phyloP scores from a whole-genome alignment of 2,113 vertebrate genomes.

The Bubo scandiacus region DNA sequence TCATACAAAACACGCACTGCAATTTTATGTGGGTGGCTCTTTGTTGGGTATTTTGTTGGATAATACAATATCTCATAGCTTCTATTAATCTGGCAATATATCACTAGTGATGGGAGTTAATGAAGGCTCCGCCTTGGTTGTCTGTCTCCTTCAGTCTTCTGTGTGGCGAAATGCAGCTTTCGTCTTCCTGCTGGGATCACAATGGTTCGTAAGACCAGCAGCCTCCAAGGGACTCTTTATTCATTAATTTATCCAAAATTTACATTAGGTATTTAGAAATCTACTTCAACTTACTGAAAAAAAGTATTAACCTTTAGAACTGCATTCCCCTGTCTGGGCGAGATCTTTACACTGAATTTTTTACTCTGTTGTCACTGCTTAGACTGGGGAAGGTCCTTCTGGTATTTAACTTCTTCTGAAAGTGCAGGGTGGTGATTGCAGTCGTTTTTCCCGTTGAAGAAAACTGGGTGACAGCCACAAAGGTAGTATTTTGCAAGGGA shows the following conservation, averaged over 20 bases:
- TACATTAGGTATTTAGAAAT: background rate
- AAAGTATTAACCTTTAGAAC: background rate
- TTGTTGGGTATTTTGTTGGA: background rate
- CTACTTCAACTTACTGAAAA: background rate
- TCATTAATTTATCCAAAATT: background rate
- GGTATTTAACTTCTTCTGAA: background rate
- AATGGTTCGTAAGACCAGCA: rapidly evolving
- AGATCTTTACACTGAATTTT: background rate
- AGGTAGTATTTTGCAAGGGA: background rate
- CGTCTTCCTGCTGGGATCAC: background rate
- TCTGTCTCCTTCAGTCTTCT: background rate
- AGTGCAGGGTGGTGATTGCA: no score
- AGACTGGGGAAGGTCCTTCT: background rate
- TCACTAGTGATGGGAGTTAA: background rate
- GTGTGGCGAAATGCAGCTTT: background rate
- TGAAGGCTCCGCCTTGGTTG: background rate
- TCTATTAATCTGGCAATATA: background rate
- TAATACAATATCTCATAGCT: background rate
- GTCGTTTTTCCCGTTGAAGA: background rate
- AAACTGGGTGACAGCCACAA: background rate
- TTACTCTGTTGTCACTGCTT: background rate
- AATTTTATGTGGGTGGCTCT: constrained; percentile 47
- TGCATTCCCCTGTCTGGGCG: background rate
- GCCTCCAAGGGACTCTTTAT: background rate
- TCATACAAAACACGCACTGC: background rate